Evolutionary conservation across 2,797 vertebrate genomes (phyloP), one percentile per base, ranked within the genome.

Genomic region (Coilia nasus): DNA sequence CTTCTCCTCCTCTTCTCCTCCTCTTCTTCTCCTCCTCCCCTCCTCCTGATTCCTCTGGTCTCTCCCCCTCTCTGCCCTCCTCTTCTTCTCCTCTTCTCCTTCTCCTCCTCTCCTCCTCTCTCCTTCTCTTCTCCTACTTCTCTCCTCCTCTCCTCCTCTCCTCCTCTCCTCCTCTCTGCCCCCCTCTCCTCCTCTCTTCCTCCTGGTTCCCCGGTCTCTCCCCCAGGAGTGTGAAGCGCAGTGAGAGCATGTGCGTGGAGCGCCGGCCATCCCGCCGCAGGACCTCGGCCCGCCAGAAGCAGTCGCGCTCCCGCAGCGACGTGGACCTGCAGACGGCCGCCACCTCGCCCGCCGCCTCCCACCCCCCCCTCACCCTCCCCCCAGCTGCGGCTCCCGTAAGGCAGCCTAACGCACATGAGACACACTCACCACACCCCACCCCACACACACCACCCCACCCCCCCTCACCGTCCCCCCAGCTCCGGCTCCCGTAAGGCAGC

Each of bases 281-380:
- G 84, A 96, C 96, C 90, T 95, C 96, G 84, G 95, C 96, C 87
- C 92, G 96, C 92, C 95, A 91, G 94, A 97, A 97, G 94, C 96
- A 97, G 95, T 96, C 94, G 3, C 96, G 97, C 85, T 98, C 97
- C 92, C 96, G 97, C 92, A 98, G 97, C 17, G 97, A 98, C 60
- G 97, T 98, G 95, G 97, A 98, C 93, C 96, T 97, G 88, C 96
- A 97, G 90, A 94, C 96, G 86, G 90, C 96, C 83, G 84, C 92
- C 88, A 89, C 35, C 71, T 44, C 71, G 17, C 35, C 71, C 5
- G 17, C 86, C 25, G 88, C 95, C 83, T 91, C 95, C 91, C 86
- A 95, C 87, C 91, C 93, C 87, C 87, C 28, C 88, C 90, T 91
- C 91, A 81, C 92, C 94, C 92, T 91, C 88, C 86, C 92, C 93